Evolutionary conservation across 1,140 invertebrate genomes (phyloP).

Genomic region (Tribolium madens): DNA sequence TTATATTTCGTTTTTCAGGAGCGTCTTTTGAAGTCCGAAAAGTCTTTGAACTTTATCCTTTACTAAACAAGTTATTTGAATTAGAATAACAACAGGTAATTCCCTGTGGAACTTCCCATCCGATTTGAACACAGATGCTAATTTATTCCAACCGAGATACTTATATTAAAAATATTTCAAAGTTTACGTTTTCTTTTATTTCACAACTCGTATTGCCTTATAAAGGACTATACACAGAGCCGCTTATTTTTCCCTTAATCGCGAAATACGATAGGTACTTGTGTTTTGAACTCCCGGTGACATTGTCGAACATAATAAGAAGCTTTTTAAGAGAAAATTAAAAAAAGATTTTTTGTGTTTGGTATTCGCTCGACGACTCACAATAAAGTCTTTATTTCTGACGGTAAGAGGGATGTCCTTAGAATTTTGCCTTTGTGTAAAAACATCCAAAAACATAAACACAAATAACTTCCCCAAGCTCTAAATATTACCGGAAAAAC

Average conservation of each 20-base stretch:
- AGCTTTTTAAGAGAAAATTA: not conserved
- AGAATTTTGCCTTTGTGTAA: not conserved
- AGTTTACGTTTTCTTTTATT: no score
- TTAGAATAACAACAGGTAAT: constrained; percentile 3
- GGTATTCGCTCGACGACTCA: not conserved
- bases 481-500: not conserved
- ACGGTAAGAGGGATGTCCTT: not conserved
- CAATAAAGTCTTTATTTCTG: not conserved
- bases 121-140: not conserved
- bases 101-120: not conserved
- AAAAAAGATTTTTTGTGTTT: constrained; percentile 4
- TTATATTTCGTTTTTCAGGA: constrained; percentile 40
- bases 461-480: no score
- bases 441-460: not conserved
- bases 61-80: constrained; percentile 12
- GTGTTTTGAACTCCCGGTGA: not conserved
- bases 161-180: not conserved
- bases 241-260: no score
- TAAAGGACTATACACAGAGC: no score
- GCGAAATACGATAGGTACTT: no score
- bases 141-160: no score
- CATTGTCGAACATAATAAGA: not conserved
- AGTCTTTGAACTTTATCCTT: not conserved
- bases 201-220: no score
- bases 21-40: constrained; percentile 6